Conservation (phyloP, 2,113 vertebrate species). For the Nymphicus hollandicus region DNA sequence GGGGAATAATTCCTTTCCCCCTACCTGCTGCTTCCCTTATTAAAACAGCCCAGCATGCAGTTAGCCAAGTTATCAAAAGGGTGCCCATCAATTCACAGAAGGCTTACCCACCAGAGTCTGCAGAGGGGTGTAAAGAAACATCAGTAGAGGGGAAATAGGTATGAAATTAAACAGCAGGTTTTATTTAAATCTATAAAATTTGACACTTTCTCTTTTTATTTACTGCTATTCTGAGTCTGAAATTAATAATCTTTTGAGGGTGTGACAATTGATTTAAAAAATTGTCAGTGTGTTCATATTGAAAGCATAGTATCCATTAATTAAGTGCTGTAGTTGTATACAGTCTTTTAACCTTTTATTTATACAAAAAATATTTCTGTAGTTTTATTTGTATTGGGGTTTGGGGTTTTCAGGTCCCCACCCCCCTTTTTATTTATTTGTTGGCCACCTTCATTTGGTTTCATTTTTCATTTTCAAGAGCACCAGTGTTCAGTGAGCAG, state of each 20-base stretch:
- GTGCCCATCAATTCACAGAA: accelerated
- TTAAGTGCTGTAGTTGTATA: neutral
- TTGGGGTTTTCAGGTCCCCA: neutral
- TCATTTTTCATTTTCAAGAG: neutral
- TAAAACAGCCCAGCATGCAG: neutral
- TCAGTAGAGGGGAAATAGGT: neutral
- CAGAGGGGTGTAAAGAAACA: neutral
- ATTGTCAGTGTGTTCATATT: neutral
- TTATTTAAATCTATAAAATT: neutral
- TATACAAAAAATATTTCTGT: neutral
- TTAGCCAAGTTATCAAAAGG: neutral
- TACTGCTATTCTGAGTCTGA: neutral
- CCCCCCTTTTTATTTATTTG: neutral
- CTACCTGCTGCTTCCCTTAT: neutral
- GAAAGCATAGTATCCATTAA: neutral
- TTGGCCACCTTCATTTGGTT: neutral
- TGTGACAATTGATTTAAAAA: neutral
- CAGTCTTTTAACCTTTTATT: neutral
- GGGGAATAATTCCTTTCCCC: neutral
- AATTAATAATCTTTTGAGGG: neutral
- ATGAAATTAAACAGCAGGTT: neutral
- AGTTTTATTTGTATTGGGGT: neutral
- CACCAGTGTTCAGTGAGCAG: neutral
- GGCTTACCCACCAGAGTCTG: neutral
- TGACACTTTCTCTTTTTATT: neutral